Conservation (phyloP, 2,888 invertebrate species). For the Quadriops clusia region DNA sequence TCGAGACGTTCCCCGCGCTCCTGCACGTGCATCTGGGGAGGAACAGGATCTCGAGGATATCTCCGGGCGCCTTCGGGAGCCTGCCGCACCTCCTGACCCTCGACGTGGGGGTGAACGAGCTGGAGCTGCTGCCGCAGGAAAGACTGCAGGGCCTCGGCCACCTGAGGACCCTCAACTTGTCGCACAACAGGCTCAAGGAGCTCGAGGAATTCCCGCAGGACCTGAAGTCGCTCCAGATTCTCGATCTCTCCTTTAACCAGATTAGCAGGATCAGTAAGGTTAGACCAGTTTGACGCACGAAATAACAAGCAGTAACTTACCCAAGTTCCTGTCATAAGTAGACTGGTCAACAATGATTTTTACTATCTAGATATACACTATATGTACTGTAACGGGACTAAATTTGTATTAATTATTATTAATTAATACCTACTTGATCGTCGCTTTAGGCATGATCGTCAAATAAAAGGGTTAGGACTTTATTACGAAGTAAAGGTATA, state of each 20-base stretch:
- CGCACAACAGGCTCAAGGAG: constrained; percentile 69
- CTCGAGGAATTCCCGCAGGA: constrained; percentile 72
- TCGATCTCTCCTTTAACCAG: constrained; percentile 76
- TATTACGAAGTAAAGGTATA: no score
- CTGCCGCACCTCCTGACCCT: constrained; percentile 64
- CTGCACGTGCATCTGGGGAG: constrained; percentile 61
- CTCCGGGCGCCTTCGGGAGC: constrained; percentile 73
- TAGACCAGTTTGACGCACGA: no score
- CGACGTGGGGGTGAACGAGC: constrained; percentile 70
- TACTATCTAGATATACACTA: no score
- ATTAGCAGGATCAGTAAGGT: constrained; percentile 63
- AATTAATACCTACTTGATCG: no score
- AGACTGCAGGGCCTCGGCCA: constrained; percentile 67
- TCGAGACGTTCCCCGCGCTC: constrained; percentile 69
- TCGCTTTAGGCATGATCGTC: no score
- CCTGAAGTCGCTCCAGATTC: constrained; percentile 61
- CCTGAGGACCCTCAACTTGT: constrained; percentile 65
- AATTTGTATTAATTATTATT: no score
- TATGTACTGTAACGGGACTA: no score
- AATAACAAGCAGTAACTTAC: no score
- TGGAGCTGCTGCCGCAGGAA: constrained; percentile 74
- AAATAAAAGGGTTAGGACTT: no score
- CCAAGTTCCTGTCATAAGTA: no score
- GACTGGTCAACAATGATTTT: no score
- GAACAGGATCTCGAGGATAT: constrained; percentile 66